Conservation (phyloP, 2,113 vertebrate genomes). For the Bujurquina vittata region DNA sequence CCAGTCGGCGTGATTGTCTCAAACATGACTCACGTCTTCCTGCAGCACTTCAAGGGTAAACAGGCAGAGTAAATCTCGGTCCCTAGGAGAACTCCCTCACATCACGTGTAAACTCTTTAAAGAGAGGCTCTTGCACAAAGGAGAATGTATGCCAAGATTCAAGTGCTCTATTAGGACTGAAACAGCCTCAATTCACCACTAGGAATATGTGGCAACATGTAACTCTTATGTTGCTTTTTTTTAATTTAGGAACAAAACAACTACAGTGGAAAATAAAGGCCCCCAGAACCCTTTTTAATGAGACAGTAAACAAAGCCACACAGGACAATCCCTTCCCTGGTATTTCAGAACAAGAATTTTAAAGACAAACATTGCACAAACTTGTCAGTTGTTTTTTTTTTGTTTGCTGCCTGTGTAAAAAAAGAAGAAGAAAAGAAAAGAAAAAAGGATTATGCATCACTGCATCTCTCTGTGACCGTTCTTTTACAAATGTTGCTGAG, state of each 20-base stretch:
- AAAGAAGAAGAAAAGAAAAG: background rate
- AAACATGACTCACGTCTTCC: slow-evolving; percentile 67
- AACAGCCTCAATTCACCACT: slow-evolving; percentile 11
- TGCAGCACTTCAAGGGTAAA: slow-evolving; percentile 57
- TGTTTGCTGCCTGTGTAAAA: background rate
- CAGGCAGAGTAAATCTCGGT: slow-evolving; percentile 18
- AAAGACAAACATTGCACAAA: slow-evolving; percentile 16
- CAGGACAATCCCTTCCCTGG: background rate
- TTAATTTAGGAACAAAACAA: slow-evolving; percentile 14
- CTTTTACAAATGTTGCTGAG: slow-evolving; percentile 35
- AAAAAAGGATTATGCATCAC: slow-evolving; percentile 28
- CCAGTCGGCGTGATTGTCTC: slow-evolving; percentile 25
- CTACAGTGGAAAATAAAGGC: background rate
- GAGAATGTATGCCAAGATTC: slow-evolving; percentile 29
- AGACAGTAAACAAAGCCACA: slow-evolving; percentile 16
- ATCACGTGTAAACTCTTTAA: slow-evolving; percentile 28
- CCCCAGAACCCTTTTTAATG: background rate
- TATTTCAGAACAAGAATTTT: slow-evolving; percentile 6
- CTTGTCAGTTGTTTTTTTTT: slow-evolving; percentile 32
- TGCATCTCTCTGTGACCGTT: background rate
- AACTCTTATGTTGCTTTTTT: slow-evolving; percentile 20
- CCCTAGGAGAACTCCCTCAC: slow-evolving; percentile 7
- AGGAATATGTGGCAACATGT: slow-evolving; percentile 56
- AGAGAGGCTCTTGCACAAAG: slow-evolving; percentile 33
- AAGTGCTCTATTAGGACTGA: slow-evolving; percentile 22